Evolutionary conservation across 2,888 invertebrate species (phyloP).

Genomic region (Orthosia gracilis): DNA sequence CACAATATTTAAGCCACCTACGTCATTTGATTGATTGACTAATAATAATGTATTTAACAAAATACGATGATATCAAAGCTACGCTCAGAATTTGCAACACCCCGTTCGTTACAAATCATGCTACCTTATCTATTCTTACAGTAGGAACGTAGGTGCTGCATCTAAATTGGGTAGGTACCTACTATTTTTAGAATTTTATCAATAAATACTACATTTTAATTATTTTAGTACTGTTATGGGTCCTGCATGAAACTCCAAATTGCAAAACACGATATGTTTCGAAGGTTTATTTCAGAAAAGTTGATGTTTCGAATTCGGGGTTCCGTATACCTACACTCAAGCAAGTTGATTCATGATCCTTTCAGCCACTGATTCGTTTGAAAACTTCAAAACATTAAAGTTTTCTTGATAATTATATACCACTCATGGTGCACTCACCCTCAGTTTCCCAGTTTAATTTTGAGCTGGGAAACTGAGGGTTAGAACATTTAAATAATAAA

Average conservation of each 20-base stretch:
- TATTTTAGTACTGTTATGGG: background rate
- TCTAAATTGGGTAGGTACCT: background rate
- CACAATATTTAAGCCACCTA: background rate
- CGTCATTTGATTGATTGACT: slow-evolving; percentile 9
- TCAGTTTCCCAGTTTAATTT: too few relatives aligned
- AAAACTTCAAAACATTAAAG: too few relatives aligned
- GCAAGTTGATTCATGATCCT: too few relatives aligned
- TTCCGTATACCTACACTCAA: background rate
- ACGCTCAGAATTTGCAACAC: background rate
- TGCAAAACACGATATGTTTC: too few relatives aligned
- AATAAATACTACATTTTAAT: background rate
- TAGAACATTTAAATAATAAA: too few relatives aligned
- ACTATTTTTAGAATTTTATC: background rate
- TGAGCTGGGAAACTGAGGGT: too few relatives aligned
- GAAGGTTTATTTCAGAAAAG: too few relatives aligned
- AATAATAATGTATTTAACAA: background rate
- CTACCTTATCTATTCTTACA: background rate
- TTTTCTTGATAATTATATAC: too few relatives aligned
- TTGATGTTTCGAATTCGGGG: background rate
- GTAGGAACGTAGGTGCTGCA: background rate
- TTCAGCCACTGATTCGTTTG: too few relatives aligned
- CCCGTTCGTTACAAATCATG: background rate
- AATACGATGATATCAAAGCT: background rate
- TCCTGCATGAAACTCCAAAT: background rate
- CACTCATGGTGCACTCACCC: too few relatives aligned